Base-by-base conservation (phyloP, 2,888 invertebrate species). In the Cheilosia variabilis region DNA sequence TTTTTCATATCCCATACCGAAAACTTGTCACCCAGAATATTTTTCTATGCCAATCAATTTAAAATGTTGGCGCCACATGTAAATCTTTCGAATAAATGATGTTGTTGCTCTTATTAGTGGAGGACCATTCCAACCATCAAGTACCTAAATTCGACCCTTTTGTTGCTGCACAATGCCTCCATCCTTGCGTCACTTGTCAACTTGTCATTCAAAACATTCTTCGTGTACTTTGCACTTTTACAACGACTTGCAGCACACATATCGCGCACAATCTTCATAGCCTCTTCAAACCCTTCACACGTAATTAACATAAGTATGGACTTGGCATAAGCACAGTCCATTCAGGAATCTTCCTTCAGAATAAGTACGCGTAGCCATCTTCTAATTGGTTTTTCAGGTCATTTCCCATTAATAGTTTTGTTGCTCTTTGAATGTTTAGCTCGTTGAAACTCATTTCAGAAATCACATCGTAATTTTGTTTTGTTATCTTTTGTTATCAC, bases 341-440 rank as follows among this genome's bases (percentile, higher is more conserved):
- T 19, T 75, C 62, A 62, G 63, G 63, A 60, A 80, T 50, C 68
- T 68, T 55, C 19, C 41, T 13, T 22, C 15, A 57, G 45, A 75
- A 68, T 6, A 80, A 80, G 10, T 37, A 27, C 6, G 2, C 13
- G 1, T 37, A 13, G 37, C 13, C 1, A 60, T 68, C 68, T 75
- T 34, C 37, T 31, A 68, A 75, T 53, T 68, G 53, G n/a, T 62
- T 68, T 53, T 55, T 60, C 66, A 80, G 68, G 53, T 66, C 37
- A 17, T 22, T 52, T 24, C 22, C 5, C 22, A 10, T 17, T 50
- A 9, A 22, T 50, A 13, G 10, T 13, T 50, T 50, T 50, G 13
- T 7, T 47, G 19, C n/a, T 53, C n/a, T 34, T 50, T 50, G 7
- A 50, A 50, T 24, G 22, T 22, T 50, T 19, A 50, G 9, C 50